A percentile compares a stretch with the other conserved stretches of the same genome.
Conservation (phyloP, 2,113 vertebrate genomes). For the Clarias magur region DNA sequence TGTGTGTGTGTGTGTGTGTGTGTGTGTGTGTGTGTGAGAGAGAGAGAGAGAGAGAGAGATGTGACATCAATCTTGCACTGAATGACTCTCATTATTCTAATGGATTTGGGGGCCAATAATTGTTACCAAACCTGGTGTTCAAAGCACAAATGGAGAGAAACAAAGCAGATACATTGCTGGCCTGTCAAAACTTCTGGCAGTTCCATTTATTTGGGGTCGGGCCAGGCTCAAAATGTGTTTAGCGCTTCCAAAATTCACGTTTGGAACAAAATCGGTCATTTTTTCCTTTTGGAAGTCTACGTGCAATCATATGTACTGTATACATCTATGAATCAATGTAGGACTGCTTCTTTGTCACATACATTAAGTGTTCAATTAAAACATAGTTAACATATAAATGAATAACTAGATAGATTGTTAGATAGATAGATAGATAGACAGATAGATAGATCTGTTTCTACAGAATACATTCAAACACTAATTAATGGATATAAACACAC, state of each 20-base stretch:
- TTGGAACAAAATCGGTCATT: not conserved
- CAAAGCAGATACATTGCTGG: not conserved
- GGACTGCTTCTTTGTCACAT: not conserved
- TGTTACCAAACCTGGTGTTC: slow-evolving; percentile 70
- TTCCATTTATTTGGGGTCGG: not conserved
- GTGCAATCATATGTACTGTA: not conserved
- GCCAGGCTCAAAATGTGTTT: not conserved
- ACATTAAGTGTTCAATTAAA: not conserved
- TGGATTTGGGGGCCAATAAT: slow-evolving; percentile 71
- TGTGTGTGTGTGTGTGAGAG: slow-evolving; percentile 12
- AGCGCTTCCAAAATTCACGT: not conserved
- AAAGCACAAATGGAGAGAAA: slow-evolving; percentile 70
- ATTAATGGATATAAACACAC: not conserved
- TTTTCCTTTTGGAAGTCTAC: too few relatives aligned
- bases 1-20: not conserved
- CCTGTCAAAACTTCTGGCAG: not conserved
- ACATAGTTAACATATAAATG: not conserved
- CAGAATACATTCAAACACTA: not conserved
- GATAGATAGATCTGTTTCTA: too few relatives aligned
- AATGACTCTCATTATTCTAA: slow-evolving; percentile 78
- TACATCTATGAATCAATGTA: not conserved
- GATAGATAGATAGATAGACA: too few relatives aligned
- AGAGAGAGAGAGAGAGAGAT: slow-evolving; percentile 34
- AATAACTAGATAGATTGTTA: not conserved
- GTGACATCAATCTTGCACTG: slow-evolving; percentile 60